Base-by-base conservation (phyloP, 2,113 vertebrate genomes). In the Malurus alboscapulatus region DNA sequence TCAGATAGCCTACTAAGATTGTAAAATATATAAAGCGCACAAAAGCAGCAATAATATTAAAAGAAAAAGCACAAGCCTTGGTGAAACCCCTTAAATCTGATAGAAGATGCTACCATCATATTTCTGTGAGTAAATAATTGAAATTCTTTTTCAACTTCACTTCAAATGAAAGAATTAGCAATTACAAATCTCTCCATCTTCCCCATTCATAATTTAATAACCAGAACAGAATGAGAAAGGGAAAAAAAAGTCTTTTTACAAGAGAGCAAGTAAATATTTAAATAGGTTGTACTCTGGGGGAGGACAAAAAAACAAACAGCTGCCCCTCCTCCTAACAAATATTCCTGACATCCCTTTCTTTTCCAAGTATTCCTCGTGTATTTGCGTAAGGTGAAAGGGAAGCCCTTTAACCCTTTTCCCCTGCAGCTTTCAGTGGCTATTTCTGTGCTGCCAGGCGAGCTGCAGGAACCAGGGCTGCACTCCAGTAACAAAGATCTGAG, bases 281-380 rank as follows among this genome's bases (percentile, higher is more conserved):
- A 93, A 88, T 69, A 94, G 90, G 25, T 74, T 85, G 82, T 76
- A 87, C 93, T 73, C 53, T 69, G 82, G 29, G 79, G 72, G 83
- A 90, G 78, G 85, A 95, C 40, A 90, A 57, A 89, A 38, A 95
- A 96, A 76, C 94, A 96, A 96, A 96, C 84, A 94, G 58, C 67
- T 34, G 50, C 73, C 67, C 62, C 74, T 87, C 53, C 36, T 91
- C 67, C 67, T 67, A 58, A 13, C 42, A 40, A 40, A 75, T 62
- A 66, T 38, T 91, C 84, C 71, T 79, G 62, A 68, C 32, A 9
- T 29, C 25, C 12, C 1, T 3, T 81, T 58, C 71, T 58, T 26
- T 74, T 82, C 87, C 90, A 87, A 45, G 66, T 91, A 82, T 53
- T 66, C 68, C 54, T 66, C 14, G 21, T 3, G 0, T 92, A 82